Evolutionary conservation across 2,797 vertebrate genomes (phyloP), one percentile per base, ranked within the genome.

Genomic region (Lithobates pipiens): DNA sequence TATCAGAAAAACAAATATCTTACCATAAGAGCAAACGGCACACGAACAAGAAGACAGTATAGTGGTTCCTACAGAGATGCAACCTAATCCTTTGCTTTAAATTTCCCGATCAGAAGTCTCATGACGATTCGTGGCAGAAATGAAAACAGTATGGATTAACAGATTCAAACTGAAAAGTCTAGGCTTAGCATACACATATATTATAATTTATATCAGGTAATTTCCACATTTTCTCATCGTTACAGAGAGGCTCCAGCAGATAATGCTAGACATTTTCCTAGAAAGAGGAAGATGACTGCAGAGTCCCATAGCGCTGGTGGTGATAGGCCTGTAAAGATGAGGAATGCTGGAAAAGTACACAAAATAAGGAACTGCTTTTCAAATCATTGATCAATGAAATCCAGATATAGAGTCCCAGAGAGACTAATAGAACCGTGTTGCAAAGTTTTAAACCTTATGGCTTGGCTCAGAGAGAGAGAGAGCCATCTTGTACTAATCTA

Each of bases 351-450:
- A 65, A 76, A 39, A 32, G 46, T 23, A 23, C n/a, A 23, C 75
- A 71, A 42, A 72, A 29, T 71, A 78, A 16, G 34, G n/a, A 63
- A 4, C 25, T 74, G 70, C n/a, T 85, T 85, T 85, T 75, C 9
- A 36, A 61, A 80, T 85, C 57, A 74, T 18, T 25, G 32, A 21
- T 81, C 76, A 34, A 29, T 77, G 50, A n/a, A 50, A 73, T 73
- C 76, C 50, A 72, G 39, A 73, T 50, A 63, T 34, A 75, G n/a
- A 25, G 23, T 80, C 83, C 76, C 77, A 50, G 36, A 46, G 57
- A 72, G 76, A 73, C 68, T 39, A 27, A 78, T 65, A 84, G 76
- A 72, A 25, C 21, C 61, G 50, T 44, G 75, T 44, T 69, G 71
- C 50, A 67, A 54, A 61, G 8, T 27, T 25, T 63, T 67, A 79